Base-by-base conservation (phyloP, 2,113 vertebrate genomes). In the Nestor notabilis region DNA sequence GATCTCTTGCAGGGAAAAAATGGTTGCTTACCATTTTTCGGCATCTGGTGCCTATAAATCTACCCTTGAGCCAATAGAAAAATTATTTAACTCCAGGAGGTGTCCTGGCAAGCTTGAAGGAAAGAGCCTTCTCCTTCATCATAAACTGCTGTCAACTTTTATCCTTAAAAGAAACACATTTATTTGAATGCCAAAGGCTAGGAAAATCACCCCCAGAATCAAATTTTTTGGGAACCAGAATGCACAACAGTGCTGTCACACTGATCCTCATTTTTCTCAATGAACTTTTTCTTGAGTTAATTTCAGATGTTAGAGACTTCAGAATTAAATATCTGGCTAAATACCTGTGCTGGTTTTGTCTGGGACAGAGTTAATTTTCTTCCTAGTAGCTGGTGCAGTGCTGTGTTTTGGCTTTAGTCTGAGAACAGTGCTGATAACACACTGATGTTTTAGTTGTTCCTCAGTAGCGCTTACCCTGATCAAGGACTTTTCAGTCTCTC, bases 1-100 rank as follows among this genome's bases (percentile, higher is more conserved):
- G 68, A 85, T 9, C 28, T 88, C 81, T 76, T 75, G 27, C 66
- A 83, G 91, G 72, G 87, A 52, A 85, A 49, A 93, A 88, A 55
- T 29, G 8, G 63, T 80, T 5, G 3, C 46, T 94, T 58, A 35
- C 44, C 0, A 0, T 64, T 92, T 69, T 74, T 71, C 64, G 86
- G 58, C 91, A 90, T 83, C 89, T 96, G 94, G 83, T 89, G 76
- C 60, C 76, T 52, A 35, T 92, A 83, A 96, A 93, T 90, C 79
- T 72, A 53, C 69, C 66, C 78, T 80, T 76, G 49, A 95, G 83
- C 56, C 41, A 80, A 37, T 3, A 83, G 63, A 76, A 77, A 88
- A 86, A 77, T 28, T 37, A 18, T 70, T 63, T 70, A 43, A 88
- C 49, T 80, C n/a, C 5, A 33, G 49, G 53, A 80, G 29, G 12